Conservation (phyloP, 2,113 vertebrate species). For the Mobula hypostoma region DNA sequence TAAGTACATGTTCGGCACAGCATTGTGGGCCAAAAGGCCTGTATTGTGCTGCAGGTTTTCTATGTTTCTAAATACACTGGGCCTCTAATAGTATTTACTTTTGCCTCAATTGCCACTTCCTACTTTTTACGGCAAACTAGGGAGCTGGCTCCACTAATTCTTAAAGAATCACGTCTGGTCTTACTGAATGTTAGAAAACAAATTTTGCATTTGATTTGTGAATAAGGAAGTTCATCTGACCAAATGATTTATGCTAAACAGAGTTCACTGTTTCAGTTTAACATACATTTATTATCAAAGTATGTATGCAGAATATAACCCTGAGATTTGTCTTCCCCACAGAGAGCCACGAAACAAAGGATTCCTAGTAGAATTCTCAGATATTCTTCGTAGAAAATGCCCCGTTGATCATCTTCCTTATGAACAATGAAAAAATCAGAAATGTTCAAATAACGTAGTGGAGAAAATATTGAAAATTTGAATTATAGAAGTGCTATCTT, state of each 20-base stretch:
- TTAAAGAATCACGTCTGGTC: not conserved
- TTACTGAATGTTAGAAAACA: not conserved
- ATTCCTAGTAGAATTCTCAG: not conserved
- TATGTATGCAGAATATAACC: too few species aligned
- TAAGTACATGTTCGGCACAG: too few species aligned
- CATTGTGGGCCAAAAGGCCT: too few species aligned
- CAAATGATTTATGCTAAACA: not conserved
- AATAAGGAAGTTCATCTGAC: not conserved
- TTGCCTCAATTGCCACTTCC: not conserved
- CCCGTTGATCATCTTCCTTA: not conserved
- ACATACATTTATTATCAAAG: too few species aligned
- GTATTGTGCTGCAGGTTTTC: too few species aligned
- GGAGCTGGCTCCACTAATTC: not conserved
- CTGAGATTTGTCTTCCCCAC: too few species aligned
- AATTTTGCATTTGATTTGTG: not conserved
- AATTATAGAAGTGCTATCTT: not conserved
- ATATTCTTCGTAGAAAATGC: not conserved
- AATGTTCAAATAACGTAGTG: not conserved
- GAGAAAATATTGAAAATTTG: not conserved
- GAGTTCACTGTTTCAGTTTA: not conserved
- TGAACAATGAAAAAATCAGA: not conserved
- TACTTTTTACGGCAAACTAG: not conserved
- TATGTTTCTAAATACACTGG: not conserved
- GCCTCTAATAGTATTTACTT: not conserved
- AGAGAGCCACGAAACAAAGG: too few species aligned